These are phyloP conservation scores for Psittacula echo DNA, from an alignment of 2,797 vertebrate genomes.

Conservation along the genomic window DNA sequence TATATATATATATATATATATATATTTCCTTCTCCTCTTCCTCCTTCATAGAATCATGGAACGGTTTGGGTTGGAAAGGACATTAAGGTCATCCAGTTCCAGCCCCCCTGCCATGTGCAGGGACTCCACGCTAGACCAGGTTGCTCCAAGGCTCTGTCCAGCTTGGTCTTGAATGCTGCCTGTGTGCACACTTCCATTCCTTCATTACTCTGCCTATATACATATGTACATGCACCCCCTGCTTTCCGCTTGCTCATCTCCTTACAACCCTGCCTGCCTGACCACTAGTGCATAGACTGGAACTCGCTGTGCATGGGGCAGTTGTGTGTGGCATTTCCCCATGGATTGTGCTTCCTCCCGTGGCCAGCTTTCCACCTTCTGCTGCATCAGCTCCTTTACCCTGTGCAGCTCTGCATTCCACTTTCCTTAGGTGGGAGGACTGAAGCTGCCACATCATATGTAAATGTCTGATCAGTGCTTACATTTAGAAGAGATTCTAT, in stretches of 20 bases:
- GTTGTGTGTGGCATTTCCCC: not conserved
- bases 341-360: accelerated
- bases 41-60: not conserved
- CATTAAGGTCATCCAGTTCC: not conserved
- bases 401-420: too few species aligned
- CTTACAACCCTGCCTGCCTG: not conserved
- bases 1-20: too few species aligned
- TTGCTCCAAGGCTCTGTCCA: not conserved
- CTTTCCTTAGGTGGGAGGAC: not conserved
- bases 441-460: not conserved
- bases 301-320: accelerated
- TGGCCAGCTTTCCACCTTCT: not conserved
- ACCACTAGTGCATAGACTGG: not conserved
- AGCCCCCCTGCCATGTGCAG: not conserved
- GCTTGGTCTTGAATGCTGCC: not conserved
- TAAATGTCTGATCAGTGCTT: not conserved
- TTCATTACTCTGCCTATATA: not conserved
- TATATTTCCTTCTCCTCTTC: not conserved
- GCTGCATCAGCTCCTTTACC: not conserved
- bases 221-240: too few species aligned
- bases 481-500: not conserved
- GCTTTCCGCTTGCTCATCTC: accelerated
- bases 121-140: not conserved
- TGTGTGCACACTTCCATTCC: not conserved
- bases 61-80: not conserved